phyloP scores from a whole-genome alignment of 1,140 invertebrate species.

The Apocrypta bakeri region DNA sequence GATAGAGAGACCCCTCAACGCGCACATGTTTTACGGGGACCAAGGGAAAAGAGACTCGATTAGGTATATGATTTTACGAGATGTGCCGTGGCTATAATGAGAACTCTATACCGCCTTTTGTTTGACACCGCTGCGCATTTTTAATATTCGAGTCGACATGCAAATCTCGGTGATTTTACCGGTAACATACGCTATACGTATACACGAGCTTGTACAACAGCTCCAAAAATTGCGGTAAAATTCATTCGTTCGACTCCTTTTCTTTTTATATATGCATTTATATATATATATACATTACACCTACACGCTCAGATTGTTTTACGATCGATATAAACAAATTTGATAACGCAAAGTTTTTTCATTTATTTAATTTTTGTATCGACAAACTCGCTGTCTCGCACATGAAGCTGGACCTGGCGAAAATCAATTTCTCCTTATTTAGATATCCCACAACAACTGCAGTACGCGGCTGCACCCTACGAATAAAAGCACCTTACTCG shows the following conservation, averaged over 20 bases:
- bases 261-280: too few species aligned
- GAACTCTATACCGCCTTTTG: constrained; percentile 29
- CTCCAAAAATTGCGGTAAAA: constrained; percentile 7
- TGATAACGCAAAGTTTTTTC: background rate
- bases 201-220: background rate
- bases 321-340: background rate
- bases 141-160: background rate
- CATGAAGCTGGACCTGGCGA: too few species aligned
- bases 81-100: constrained; percentile 28
- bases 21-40: constrained; percentile 52
- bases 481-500: background rate
- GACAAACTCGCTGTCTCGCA: too few species aligned
- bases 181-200: background rate
- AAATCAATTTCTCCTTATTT: too few species aligned
- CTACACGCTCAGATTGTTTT: background rate
- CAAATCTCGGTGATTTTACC: background rate
- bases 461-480: background rate
- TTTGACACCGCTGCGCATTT: background rate
- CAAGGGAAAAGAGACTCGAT: constrained; percentile 17
- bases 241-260: background rate
- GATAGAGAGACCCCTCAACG: background rate
- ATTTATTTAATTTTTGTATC: background rate
- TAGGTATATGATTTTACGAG: constrained; percentile 61
- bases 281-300: background rate
- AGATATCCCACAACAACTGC: too few species aligned